These are phyloP conservation scores for Thamnaconus septentrionalis DNA, from an alignment of 2,113 vertebrate genomes.

Conservation along the genomic window DNA sequence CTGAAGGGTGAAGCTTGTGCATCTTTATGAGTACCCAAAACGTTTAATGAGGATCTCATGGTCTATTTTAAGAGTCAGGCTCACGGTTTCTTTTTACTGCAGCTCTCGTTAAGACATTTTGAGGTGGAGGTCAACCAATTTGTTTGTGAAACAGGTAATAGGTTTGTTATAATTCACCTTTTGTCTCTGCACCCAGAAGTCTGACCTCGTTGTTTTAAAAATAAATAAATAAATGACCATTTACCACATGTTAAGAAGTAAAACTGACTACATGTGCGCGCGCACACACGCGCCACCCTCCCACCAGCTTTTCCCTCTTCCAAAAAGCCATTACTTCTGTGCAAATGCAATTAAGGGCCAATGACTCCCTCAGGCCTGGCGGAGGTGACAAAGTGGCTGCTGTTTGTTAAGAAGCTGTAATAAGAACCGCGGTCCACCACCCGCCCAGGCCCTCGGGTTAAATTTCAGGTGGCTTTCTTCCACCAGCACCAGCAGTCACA, in stretches of 20 bases:
- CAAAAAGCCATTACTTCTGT: conserved; percentile 68
- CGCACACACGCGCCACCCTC: conserved; percentile 9
- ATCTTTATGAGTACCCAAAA: too few species aligned
- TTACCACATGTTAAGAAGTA: too few species aligned
- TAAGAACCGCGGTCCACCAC: conserved; percentile 48
- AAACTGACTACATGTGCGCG: too few species aligned
- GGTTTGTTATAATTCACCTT: conserved; percentile 6
- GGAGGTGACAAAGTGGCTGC: conserved; percentile 38
- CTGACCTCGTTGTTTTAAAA: conserved; percentile 19
- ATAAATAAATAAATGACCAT: conserved; percentile 15
- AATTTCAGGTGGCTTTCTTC: conserved; percentile 28
- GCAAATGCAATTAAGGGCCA: conserved; percentile 73
- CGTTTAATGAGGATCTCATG: background rate
- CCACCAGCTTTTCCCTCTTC: conserved; percentile 38
- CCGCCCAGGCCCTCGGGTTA: conserved; percentile 26
- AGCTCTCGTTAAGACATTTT: background rate
- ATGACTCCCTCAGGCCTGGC: conserved; percentile 66
- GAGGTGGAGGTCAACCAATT: conserved; percentile 1
- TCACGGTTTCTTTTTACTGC: background rate
- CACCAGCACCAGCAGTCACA: conserved; percentile 39
- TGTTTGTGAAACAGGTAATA: conserved; percentile 4
- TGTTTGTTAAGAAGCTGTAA: conserved; percentile 60
- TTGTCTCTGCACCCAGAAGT: background rate
- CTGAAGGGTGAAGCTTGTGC: too few species aligned
- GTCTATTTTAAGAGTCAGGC: background rate